phyloP scores from a whole-genome alignment of 2,888 invertebrate genomes.

The Scaptomyza tumidula region DNA sequence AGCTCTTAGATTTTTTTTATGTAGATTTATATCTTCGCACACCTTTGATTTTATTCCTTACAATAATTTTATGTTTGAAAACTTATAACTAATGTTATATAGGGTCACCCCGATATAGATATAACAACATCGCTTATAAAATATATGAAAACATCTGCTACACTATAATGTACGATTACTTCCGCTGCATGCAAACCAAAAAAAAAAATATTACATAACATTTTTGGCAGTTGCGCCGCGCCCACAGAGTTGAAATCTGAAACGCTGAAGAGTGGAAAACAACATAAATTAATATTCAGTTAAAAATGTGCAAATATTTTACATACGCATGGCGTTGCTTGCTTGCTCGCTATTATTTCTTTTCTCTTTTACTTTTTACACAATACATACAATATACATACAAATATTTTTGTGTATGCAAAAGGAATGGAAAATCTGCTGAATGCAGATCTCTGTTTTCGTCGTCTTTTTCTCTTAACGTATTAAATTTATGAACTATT shows the following conservation, averaged over 20 bases:
- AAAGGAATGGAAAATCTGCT: slow-evolving; percentile 6
- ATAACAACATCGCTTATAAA: too few relatives aligned
- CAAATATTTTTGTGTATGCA: not conserved
- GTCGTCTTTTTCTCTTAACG: slow-evolving; percentile 40
- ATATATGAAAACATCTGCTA: not conserved
- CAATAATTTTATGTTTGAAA: too few relatives aligned
- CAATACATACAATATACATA: slow-evolving; percentile 4
- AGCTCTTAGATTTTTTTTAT: too few relatives aligned
- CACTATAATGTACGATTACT: not conserved
- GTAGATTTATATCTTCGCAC: too few relatives aligned
- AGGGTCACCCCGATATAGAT: too few relatives aligned
- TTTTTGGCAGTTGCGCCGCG: slow-evolving; percentile 6
- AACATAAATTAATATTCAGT: slow-evolving; percentile 78
- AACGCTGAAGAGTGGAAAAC: slow-evolving; percentile 35
- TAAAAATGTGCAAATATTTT: slow-evolving; percentile 76
- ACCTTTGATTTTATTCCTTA: too few relatives aligned
- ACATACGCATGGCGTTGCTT: slow-evolving; percentile 48
- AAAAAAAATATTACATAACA: not conserved
- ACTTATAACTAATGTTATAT: too few relatives aligned
- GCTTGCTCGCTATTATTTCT: slow-evolving; percentile 22
- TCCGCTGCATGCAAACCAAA: not conserved
- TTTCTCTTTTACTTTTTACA: slow-evolving; percentile 20
- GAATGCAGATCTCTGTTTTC: slow-evolving; percentile 17
- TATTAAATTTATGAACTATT: slow-evolving; percentile 76
- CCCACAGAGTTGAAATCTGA: slow-evolving; percentile 10